Evolutionary conservation across 1,140 invertebrate genomes (phyloP), one percentile per base, ranked within the genome.

Genomic region (Archivesica marissinica): DNA sequence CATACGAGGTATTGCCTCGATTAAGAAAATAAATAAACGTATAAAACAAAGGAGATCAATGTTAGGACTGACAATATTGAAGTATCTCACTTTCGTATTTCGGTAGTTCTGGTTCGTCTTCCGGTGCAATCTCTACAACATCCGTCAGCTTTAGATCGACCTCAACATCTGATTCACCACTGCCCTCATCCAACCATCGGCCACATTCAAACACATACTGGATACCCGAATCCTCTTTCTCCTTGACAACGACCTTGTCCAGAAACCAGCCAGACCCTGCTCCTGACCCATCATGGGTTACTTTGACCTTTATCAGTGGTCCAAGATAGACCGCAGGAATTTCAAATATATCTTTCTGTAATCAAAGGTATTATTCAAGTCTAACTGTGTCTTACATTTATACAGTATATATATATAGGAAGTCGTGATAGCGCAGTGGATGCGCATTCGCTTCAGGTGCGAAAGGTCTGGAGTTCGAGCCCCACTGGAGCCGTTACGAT

Each of bases 251-350:
- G 25, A 93, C 80, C 72, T 86, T 86, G 15, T 93, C 90, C 52
- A 93, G 83, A 70, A 89, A 89, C 93, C 93, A 93, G 28, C 89
- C 89, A 20, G 90, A 82, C 0, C 90, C 92, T 13, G 85, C 30
- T 3, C 83, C 88, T 76, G 72, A 76, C 4, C 91, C 89, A 88
- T 92, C 91, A 87, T 91, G 91, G 44, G 87, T 90, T 47, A 92
- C 86, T 68, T 79, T 86, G 3, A 92, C 87, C 64, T 89, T 90
- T 70, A 33, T 82, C 44, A 91, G 86, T 52, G 87, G 78, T 28
- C 88, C 91, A 66, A 92, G 86, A 72, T 89, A 88, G 35, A 92
- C 91, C 52, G 91, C 91, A 85, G 90, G 90, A 23, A 92, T 64
- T 17, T 77, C 59, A 80, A 91, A 93, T 25, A 87, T 30, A 68